Evolutionary conservation across 2,888 invertebrate genomes (phyloP).

Genomic region (Nebria salina): DNA sequence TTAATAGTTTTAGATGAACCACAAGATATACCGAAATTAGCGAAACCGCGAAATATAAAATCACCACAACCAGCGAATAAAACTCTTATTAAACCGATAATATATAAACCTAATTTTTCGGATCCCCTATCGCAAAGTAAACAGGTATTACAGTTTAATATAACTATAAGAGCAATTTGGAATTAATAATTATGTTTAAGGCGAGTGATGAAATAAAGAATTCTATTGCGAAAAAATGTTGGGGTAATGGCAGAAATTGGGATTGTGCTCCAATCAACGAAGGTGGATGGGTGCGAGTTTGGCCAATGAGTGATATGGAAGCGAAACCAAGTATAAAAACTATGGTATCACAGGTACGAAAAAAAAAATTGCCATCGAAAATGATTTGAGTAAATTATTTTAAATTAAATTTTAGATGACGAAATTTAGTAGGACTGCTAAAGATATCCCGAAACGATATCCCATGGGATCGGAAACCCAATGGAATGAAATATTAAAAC

Average conservation of each 20-base stretch:
- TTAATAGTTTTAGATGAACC: constrained; percentile 26
- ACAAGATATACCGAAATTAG: constrained; percentile 15
- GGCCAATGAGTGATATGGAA: constrained; percentile 66
- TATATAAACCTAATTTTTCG: constrained; percentile 39
- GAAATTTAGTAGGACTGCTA: constrained; percentile 63
- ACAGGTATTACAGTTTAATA: constrained; percentile 13
- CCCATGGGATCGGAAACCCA: constrained; percentile 64
- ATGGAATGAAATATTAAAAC: constrained; percentile 63
- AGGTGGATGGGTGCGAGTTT: constrained; percentile 82
- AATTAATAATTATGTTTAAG: constrained; percentile 49
- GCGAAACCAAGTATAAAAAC: constrained; percentile 53
- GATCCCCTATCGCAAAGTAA: constrained; percentile 41
- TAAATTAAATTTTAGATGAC: constrained; percentile 57
- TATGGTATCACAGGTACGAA: constrained; percentile 57
- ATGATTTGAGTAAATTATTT: too few relatives aligned
- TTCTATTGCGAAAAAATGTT: constrained; percentile 63
- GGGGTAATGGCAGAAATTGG: constrained; percentile 81
- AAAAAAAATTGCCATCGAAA: background rate
- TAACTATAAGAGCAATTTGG: background rate
- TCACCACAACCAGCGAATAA: constrained; percentile 29
- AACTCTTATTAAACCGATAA: constrained; percentile 27
- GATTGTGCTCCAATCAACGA: constrained; percentile 69
- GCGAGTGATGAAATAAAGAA: constrained; percentile 59
- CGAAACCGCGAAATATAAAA: constrained; percentile 33
- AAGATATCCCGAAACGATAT: constrained; percentile 63